These are phyloP conservation scores for Peromyscus californicus DNA, from an alignment of 2,113 vertebrate genomes.

Conservation along the genomic window DNA sequence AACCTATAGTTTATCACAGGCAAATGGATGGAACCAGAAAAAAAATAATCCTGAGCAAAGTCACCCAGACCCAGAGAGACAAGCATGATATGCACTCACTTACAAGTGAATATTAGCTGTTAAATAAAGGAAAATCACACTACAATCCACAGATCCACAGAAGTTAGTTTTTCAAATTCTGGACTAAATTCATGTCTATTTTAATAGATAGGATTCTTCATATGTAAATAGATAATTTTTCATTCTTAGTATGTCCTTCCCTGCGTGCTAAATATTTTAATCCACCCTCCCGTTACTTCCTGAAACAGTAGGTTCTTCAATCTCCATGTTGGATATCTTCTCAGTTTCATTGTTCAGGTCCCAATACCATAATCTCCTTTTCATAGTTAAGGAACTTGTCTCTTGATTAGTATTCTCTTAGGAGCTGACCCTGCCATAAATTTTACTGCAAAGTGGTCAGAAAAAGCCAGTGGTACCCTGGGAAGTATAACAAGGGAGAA, in stretches of 20 bases:
- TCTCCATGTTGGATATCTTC: neutral
- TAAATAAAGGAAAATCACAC: neutral
- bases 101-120: neutral
- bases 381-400: neutral
- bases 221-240: neutral
- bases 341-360: neutral
- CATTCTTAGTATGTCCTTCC: neutral
- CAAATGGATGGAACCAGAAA: neutral
- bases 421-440: neutral
- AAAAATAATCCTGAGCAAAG: neutral
- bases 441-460: neutral
- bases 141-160: neutral
- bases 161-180: neutral
- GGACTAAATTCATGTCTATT: neutral
- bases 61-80: neutral
- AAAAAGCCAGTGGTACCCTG: neutral
- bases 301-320: neutral
- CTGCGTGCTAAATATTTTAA: neutral
- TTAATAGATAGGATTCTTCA: neutral
- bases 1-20: neutral
- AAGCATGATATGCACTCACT: neutral
- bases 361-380: neutral
- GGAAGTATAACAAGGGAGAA: neutral
- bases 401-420: neutral
- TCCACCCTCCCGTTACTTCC: neutral